phyloP scores from a whole-genome alignment of 35 echinoderm and acorn worm genomes.

The Apostichopus japonicus region DNA sequence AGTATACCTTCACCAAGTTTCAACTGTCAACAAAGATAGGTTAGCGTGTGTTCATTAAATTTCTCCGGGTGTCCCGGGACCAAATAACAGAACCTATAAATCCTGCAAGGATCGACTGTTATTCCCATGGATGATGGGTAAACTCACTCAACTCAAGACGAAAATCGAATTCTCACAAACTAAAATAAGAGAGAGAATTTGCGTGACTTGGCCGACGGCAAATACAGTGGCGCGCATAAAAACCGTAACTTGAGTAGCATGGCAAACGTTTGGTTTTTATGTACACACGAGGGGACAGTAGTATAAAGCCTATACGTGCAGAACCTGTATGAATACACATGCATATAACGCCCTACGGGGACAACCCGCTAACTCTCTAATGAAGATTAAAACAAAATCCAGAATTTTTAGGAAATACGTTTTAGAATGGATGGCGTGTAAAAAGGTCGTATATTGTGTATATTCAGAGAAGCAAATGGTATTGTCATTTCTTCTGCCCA shows the following conservation, averaged over 20 bases:
- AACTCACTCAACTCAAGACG: background rate
- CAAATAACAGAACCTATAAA: background rate
- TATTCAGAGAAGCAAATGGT: too few species aligned
- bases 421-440: background rate
- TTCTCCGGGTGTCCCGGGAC: background rate
- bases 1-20: background rate
- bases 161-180: background rate
- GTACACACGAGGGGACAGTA: background rate
- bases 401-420: too few species aligned
- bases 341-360: background rate
- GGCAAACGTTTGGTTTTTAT: background rate
- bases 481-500: too few species aligned
- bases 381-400: background rate
- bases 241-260: background rate
- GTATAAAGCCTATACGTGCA: background rate
- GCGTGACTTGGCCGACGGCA: background rate
- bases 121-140: background rate
- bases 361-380: background rate
- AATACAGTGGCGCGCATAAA: background rate
- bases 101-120: background rate
- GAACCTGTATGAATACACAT: background rate
- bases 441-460: too few species aligned
- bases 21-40: background rate
- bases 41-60: background rate
- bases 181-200: background rate